phyloP scores from a whole-genome alignment of 2,797 vertebrate genomes.

The Scolopax rusticola region DNA sequence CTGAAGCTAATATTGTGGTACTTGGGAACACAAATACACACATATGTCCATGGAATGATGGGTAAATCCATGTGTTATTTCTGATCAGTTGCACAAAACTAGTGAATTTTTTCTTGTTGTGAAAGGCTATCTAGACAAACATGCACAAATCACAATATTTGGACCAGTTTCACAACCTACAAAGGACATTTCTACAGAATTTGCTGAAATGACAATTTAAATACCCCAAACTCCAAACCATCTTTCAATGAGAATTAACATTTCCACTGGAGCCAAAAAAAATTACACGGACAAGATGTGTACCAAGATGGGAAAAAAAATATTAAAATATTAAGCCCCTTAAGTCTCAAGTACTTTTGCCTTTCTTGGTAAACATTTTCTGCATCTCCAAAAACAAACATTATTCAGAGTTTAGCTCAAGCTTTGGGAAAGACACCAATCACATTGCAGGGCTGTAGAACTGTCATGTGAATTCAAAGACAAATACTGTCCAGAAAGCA shows the following conservation, averaged over 20 bases:
- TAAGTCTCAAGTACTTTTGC: not conserved
- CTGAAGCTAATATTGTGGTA: not conserved
- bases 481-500: slow-evolving; percentile 28
- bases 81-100: not conserved
- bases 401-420: not conserved
- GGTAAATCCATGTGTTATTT: not conserved
- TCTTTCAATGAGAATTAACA: not conserved
- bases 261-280: not conserved
- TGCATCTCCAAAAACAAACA: not conserved
- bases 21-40: not conserved
- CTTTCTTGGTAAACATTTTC: not conserved
- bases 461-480: slow-evolving; percentile 24
- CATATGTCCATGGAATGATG: rapidly evolving
- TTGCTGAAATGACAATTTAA: not conserved
- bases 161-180: not conserved
- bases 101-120: not conserved
- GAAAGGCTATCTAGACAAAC: not conserved
- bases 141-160: not conserved
- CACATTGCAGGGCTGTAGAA: not conserved
- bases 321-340: not conserved
- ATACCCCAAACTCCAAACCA: not conserved
- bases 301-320: not conserved
- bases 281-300: not conserved
- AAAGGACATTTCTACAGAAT: not conserved
- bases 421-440: not conserved